Percentiles rank a stretch among this genome's conserved stretches.
phyloP scores from a whole-genome alignment of 2,888 invertebrate species.

The Amphimallon solstitiale region DNA sequence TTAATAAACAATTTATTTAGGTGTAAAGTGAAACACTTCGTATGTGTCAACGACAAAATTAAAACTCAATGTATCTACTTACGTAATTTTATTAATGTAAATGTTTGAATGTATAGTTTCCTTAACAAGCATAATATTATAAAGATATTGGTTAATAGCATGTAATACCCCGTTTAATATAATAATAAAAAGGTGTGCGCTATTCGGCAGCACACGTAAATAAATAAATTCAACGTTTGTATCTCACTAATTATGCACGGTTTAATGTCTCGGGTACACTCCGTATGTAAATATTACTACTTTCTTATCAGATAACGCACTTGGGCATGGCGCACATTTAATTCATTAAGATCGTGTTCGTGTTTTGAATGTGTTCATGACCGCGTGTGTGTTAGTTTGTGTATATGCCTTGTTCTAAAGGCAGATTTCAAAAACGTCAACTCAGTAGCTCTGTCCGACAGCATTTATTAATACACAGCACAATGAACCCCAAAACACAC shows the following conservation, averaged over 20 bases:
- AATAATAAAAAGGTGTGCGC: conserved; percentile 6
- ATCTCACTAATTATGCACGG: conserved; percentile 28
- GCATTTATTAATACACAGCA: conserved; percentile 21
- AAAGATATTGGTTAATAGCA: too few species aligned
- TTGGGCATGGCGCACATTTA: conserved; percentile 27
- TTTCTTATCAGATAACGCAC: conserved; percentile 28
- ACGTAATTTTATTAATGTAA: too few species aligned
- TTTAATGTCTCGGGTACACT: conserved; percentile 19
- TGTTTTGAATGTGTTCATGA: too few species aligned
- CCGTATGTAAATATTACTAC: conserved; percentile 27
- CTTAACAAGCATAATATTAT: too few species aligned
- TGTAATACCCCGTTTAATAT: background rate
- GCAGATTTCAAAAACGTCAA: conserved; percentile 27
- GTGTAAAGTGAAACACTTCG: too few species aligned
- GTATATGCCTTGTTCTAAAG: conserved; percentile 3
- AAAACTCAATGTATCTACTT: too few species aligned
- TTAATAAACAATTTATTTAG: too few species aligned
- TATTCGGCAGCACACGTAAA: background rate
- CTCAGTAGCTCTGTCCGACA: conserved; percentile 6
- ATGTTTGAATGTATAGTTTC: too few species aligned
- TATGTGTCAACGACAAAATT: too few species aligned
- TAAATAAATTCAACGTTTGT: conserved; percentile 24
- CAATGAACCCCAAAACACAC: conserved; percentile 17
- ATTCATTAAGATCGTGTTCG: conserved; percentile 15
- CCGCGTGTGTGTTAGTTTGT: background rate